Conservation (phyloP, 1,140 invertebrate species). For the Reticulitermes speratus region DNA sequence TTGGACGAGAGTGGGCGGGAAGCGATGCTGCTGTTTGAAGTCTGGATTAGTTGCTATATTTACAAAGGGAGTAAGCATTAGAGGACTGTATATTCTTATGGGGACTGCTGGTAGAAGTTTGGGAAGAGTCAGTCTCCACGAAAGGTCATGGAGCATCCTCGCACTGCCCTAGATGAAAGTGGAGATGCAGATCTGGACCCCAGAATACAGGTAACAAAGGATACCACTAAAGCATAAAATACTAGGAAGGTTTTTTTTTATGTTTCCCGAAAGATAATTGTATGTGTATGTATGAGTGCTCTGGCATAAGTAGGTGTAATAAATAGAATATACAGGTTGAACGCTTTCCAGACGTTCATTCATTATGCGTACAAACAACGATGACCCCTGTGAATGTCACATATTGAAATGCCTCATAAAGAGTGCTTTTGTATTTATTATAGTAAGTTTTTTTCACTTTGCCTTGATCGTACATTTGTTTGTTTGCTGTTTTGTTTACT, state of each 20-base stretch:
- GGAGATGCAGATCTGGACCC: constrained; percentile 52
- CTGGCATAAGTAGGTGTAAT: neutral
- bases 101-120: neutral
- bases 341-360: neutral
- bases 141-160: constrained; percentile 22
- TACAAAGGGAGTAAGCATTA: neutral
- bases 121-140: neutral
- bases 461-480: too few species aligned
- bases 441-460: too few species aligned
- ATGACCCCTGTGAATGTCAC: neutral
- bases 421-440: too few species aligned
- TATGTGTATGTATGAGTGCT: too few species aligned
- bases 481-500: too few species aligned
- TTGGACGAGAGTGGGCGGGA: neutral
- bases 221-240: too few species aligned
- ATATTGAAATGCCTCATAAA: too few species aligned
- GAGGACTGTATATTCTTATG: neutral
- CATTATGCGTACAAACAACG: neutral
- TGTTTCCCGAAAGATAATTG: too few species aligned
- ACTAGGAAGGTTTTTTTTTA: too few species aligned
- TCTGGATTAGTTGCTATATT: neutral
- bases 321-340: neutral
- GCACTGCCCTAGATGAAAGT: constrained; percentile 40
- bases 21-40: neutral
- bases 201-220: constrained; percentile 50